Evolutionary conservation across 2,113 vertebrate genomes (phyloP), one percentile per base, ranked within the genome.

Genomic region (Austrofundulus limnaeus): DNA sequence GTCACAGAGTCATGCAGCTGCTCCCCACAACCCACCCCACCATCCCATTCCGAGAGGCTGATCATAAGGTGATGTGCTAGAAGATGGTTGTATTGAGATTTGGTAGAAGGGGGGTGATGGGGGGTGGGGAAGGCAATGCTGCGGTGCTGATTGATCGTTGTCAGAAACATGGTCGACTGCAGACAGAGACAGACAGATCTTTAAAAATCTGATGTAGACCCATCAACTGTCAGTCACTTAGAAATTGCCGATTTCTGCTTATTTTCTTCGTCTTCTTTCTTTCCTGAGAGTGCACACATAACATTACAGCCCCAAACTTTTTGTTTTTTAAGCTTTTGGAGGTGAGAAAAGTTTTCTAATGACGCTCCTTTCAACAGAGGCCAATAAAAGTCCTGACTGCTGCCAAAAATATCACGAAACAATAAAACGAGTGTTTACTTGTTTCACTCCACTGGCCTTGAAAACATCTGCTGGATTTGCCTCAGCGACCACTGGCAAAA

Each of bases 391-490:
- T 72, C 58, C 19, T 10, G 48, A 34, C 47, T 49, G 51, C 59
- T 79, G 77, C 79, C 74, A 87, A 77, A 77, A 59, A 46, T 20
- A 72, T 61, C 48, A 65, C 11, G 63, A 67, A 82, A 82, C 56
- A 83, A 82, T 80, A 72, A 82, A 85, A 80, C 70, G 77, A 67
- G 57, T 34, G 31, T 84, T 83, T 82, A 75, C 64, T 63, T 42
- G 85, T 85, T 81, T 85, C 81, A 77, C 78, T 84, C 70, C 72
- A 69, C 69, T 79, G 58, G 70, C 64, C 57, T 70, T 62, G 43
- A 79, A 75, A 85, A 88, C 85, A 84, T 69, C 84, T 88, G 86
- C 72, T 81, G 74, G 78, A 80, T 87, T 83, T 84, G 68, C 76
- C 70, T 68, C 64, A 0, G 1, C 71, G 77, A 65, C 78, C 77